Conservation (phyloP, 2,888 invertebrate species). For the Metopia argyrocephala region DNA sequence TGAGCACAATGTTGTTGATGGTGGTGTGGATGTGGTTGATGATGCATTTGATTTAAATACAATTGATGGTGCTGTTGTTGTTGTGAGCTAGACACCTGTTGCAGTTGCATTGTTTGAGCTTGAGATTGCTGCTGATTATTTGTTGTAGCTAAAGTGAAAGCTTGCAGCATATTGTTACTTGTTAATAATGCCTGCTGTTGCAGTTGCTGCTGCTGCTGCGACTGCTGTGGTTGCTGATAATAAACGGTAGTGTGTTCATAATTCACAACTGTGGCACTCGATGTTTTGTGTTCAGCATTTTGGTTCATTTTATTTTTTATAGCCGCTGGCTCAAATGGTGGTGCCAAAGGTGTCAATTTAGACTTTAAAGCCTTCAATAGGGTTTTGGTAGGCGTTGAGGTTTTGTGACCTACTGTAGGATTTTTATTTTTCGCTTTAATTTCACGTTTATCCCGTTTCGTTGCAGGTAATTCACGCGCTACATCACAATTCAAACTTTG, state of each 20-base stretch:
- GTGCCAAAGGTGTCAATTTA: conserved; percentile 74
- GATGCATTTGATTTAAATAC: conserved; percentile 55
- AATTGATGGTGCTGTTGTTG: conserved; percentile 39
- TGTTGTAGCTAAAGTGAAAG: conserved; percentile 19
- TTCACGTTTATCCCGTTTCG: conserved; percentile 39
- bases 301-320: conserved; percentile 51
- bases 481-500: conserved; percentile 61
- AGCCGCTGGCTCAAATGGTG: conserved; percentile 73
- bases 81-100: conserved; percentile 63
- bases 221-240: conserved; percentile 68
- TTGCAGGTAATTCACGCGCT: conserved; percentile 21
- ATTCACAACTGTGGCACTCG: conserved; percentile 61
- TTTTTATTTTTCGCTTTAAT: conserved; percentile 20
- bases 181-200: conserved; percentile 57
- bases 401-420: background rate
- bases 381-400: conserved; percentile 34
- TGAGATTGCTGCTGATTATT: conserved; percentile 56
- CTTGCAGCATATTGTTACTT: conserved; percentile 59
- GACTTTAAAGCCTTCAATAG: conserved; percentile 72
- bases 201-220: conserved; percentile 63
- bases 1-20: conserved; percentile 72
- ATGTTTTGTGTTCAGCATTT: conserved; percentile 45
- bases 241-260: conserved; percentile 73
- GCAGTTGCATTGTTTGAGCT: conserved; percentile 63
- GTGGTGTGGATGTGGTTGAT: conserved; percentile 62